These are phyloP conservation scores for Eriocheir sinensis DNA, from an alignment of 1,140 invertebrate genomes.

Conservation along the genomic window DNA sequence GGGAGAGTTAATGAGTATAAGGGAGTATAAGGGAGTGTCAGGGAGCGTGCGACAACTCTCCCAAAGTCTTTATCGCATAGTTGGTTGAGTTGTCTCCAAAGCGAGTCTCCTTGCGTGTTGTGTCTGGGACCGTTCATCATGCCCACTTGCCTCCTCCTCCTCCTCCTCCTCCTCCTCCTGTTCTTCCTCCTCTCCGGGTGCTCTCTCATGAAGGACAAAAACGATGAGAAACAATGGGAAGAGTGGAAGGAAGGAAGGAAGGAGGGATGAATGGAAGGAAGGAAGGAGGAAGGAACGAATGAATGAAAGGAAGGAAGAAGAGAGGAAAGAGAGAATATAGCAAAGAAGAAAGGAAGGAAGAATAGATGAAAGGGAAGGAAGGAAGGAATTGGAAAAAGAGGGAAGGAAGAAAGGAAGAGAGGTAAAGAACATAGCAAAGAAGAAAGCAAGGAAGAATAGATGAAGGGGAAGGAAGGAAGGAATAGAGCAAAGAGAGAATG, in stretches of 20 bases:
- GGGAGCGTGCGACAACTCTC: background rate
- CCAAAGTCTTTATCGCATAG: background rate
- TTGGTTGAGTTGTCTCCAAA: background rate
- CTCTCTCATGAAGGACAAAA: too few species aligned
- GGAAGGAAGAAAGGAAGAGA: constrained; percentile 8
- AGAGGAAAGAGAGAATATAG: too few species aligned
- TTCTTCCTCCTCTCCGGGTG: constrained; percentile 3
- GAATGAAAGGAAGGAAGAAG: too few species aligned
- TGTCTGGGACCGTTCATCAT: background rate
- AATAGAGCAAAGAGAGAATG: background rate
- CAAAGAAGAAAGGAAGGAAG: too few species aligned
- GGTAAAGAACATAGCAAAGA: background rate
- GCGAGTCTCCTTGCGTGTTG: background rate
- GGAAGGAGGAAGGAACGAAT: too few species aligned
- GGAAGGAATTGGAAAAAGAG: background rate
- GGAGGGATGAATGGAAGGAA: too few species aligned
- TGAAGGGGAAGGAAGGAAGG: constrained; percentile 24
- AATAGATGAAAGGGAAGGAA: background rate
- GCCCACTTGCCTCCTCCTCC: background rate
- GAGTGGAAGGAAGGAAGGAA: too few species aligned
- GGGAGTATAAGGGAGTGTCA: too few species aligned
- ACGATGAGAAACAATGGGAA: too few species aligned
- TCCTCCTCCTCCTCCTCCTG: constrained; percentile 10
- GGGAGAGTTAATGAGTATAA: too few species aligned
- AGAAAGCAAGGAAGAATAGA: background rate